A percentile compares a stretch with the other conserved stretches of the same genome.
Conservation (phyloP, 1,140 invertebrate species). For the Lucilia cuprina region DNA sequence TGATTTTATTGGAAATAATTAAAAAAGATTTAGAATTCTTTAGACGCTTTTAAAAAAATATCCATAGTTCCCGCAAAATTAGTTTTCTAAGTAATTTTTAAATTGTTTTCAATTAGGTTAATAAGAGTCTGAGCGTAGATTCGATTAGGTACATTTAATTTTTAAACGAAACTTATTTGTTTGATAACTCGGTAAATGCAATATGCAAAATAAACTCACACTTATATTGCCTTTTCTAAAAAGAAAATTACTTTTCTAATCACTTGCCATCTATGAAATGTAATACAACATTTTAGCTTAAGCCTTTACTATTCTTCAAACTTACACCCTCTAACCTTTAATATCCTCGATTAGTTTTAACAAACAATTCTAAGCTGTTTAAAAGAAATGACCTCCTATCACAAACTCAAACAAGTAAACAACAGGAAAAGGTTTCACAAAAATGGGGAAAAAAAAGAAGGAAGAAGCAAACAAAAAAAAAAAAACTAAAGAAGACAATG, state of each 20-base stretch:
- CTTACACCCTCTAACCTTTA: background rate
- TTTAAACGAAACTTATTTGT: too few species aligned
- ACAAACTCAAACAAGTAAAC: conserved; percentile 7
- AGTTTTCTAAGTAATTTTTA: too few species aligned
- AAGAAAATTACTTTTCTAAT: background rate
- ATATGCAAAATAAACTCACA: too few species aligned
- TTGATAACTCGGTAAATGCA: too few species aligned
- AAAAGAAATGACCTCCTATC: conserved; percentile 24
- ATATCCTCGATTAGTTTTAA: conserved; percentile 27
- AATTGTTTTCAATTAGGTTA: too few species aligned
- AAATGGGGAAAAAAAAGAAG: background rate
- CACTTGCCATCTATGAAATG: background rate
- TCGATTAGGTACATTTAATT: too few species aligned
- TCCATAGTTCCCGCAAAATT: too few species aligned
- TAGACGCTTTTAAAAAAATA: too few species aligned
- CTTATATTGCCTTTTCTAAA: background rate
- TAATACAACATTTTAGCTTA: background rate
- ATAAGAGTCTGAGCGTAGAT: too few species aligned
- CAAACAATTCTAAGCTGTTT: conserved; percentile 30
- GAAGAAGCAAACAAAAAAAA: background rate
- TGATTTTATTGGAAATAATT: too few species aligned
- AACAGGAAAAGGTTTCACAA: conserved; percentile 14
- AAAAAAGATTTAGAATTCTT: too few species aligned
- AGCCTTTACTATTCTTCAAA: background rate
- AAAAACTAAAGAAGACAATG: conserved; percentile 22